Evolutionary conservation across 2,113 vertebrate species (phyloP).

Genomic region (Bos taurus): ARS-UCD2.0 NC_037351.1:50199001-50199500

Average conservation of each 20-base stretch:
- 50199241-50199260: neutral
- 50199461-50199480: neutral
- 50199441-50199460: neutral
- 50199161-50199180: neutral
- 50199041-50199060: neutral
- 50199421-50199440: neutral
- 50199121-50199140: neutral
- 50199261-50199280: neutral
- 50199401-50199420: neutral
- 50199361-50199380: neutral
- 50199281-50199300: neutral
- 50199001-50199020: neutral
- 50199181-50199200: neutral
- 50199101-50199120: neutral
- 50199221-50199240: neutral
- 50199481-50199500: neutral
- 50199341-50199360: neutral
- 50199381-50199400: neutral
- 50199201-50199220: neutral
- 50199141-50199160: neutral
- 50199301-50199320: neutral
- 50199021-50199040: rapidly evolving
- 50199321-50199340: neutral
- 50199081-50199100: neutral
- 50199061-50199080: neutral